These are phyloP conservation scores for Sclerodermus sp. DNA, from an alignment of 2,888 invertebrate species.

Conservation along the genomic window DNA sequence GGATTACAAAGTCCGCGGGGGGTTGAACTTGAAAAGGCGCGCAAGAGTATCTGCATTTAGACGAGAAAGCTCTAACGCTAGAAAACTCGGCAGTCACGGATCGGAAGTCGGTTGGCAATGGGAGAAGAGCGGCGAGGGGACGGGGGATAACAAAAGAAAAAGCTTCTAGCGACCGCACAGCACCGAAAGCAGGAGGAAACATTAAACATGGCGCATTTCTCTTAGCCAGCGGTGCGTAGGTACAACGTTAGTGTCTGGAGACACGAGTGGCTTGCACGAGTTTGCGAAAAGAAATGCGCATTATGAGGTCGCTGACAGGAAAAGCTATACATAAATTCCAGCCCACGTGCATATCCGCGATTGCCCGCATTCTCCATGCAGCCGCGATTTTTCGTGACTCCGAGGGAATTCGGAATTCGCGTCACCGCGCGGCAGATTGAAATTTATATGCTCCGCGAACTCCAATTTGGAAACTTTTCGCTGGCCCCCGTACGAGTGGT, in stretches of 20 bases:
- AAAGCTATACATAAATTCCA: slow-evolving; percentile 30
- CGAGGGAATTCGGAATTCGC: slow-evolving; percentile 11
- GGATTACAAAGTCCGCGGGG: too few relatives aligned
- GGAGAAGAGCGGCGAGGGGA: too few relatives aligned
- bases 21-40: background rate
- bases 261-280: background rate
- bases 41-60: background rate
- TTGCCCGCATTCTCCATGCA: slow-evolving; percentile 23
- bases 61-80: background rate
- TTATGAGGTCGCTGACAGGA: slow-evolving; percentile 16
- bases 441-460: slow-evolving; percentile 8
- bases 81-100: too few relatives aligned
- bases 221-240: too few relatives aligned
- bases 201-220: slow-evolving; percentile 5
- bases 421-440: slow-evolving; percentile 11
- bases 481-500: too few relatives aligned
- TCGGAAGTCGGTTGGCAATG: too few relatives aligned
- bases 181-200: slow-evolving; percentile 2
- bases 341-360: slow-evolving; percentile 19
- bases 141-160: too few relatives aligned
- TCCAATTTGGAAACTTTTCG: too few relatives aligned
- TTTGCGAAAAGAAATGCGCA: slow-evolving; percentile 9
- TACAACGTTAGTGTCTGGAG: too few relatives aligned
- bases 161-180: too few relatives aligned
- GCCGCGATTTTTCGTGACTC: slow-evolving; percentile 10